These are phyloP conservation scores for Cantharis rufa DNA, from an alignment of 2,888 invertebrate genomes.

Conservation along the genomic window DNA sequence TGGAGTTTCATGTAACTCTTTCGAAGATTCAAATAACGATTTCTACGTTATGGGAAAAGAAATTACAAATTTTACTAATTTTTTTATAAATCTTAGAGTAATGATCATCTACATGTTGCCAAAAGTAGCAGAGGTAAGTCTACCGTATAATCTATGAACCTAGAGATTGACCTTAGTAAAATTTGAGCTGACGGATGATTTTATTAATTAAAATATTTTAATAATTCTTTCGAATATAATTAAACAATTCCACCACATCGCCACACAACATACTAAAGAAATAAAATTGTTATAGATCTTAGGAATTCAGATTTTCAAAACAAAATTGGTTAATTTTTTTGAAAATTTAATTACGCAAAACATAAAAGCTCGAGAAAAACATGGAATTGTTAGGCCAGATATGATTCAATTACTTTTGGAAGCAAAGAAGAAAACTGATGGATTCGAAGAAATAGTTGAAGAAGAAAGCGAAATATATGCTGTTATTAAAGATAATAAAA, in stretches of 20 bases:
- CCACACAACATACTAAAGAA: too few relatives aligned
- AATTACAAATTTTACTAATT: background rate
- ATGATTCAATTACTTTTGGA: background rate
- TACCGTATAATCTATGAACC: too few relatives aligned
- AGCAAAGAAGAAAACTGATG: background rate
- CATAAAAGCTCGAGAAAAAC: background rate
- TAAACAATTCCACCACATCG: too few relatives aligned
- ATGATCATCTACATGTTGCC: background rate
- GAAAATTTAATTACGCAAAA: background rate
- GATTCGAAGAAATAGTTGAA: background rate
- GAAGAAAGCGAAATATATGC: background rate
- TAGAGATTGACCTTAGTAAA: too few relatives aligned
- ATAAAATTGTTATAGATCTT: background rate
- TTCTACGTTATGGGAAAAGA: slow-evolving; percentile 44
- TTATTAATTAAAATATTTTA: too few relatives aligned
- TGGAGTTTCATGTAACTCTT: slow-evolving; percentile 59
- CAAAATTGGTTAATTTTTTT: background rate
- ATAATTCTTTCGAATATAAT: too few relatives aligned
- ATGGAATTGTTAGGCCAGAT: background rate
- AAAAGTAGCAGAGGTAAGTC: background rate
- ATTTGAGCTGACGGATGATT: too few relatives aligned
- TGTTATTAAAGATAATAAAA: background rate
- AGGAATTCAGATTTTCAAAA: background rate
- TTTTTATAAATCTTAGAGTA: background rate
- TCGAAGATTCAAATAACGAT: slow-evolving; percentile 55